These are phyloP conservation scores for Drosophila persimilis DNA, from an alignment of 1,140 invertebrate species.

Conservation along the genomic window DNA sequence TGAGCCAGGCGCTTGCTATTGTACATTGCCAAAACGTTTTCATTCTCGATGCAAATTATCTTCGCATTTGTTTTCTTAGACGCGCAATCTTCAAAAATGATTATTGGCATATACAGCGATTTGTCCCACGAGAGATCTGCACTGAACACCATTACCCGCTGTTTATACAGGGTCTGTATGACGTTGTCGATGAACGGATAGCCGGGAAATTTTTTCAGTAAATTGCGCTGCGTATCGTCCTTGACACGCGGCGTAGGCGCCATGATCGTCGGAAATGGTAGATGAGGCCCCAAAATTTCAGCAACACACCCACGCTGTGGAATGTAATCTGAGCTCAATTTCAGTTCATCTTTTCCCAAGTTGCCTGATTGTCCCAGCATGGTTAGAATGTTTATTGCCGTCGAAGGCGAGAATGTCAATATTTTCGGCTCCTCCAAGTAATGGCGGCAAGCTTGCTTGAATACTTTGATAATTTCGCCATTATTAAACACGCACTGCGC, in stretches of 20 bases:
- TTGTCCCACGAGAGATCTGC: conserved; percentile 61
- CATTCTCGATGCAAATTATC: conserved; percentile 63
- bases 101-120: conserved; percentile 48
- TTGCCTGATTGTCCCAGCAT: conserved; percentile 24
- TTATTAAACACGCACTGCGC: conserved; percentile 23
- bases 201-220: conserved; percentile 14
- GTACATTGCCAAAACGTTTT: conserved; percentile 55
- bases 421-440: conserved; percentile 55
- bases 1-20: conserved; percentile 84
- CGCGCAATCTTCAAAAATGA: conserved; percentile 53
- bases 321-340: conserved; percentile 5
- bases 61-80: conserved; percentile 34
- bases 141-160: conserved; percentile 54
- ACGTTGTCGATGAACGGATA: conserved; percentile 15
- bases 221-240: conserved; percentile 23
- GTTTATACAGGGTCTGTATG: conserved; percentile 24
- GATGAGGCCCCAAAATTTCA: conserved; percentile 16
- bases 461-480: conserved; percentile 58
- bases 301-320: background rate
- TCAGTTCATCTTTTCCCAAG: conserved; percentile 25
- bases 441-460: conserved; percentile 57
- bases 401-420: conserved; percentile 18
- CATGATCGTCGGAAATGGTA: conserved; percentile 15
- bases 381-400: conserved; percentile 41
- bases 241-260: conserved; percentile 17